These are phyloP conservation scores for Nomada ferruginata DNA, from an alignment of 2,888 invertebrate species.

Conservation along the genomic window DNA sequence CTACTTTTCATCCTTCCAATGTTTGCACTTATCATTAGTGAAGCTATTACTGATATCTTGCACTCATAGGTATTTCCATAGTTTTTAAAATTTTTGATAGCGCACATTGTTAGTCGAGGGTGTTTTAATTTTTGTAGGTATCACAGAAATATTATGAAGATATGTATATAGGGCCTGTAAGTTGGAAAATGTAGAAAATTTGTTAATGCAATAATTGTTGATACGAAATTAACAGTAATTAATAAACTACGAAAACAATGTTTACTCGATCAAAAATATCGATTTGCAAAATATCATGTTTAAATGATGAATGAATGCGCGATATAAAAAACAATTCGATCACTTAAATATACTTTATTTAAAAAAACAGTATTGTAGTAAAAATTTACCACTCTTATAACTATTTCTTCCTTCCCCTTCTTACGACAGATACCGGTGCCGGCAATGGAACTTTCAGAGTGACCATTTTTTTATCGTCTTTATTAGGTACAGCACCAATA, in stretches of 20 bases:
- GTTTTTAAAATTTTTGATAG: not conserved
- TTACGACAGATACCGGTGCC: slow-evolving; percentile 49
- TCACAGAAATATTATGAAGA: not conserved
- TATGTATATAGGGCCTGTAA: not conserved
- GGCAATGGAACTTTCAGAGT: slow-evolving; percentile 79
- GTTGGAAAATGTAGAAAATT: not conserved
- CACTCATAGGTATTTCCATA: not conserved
- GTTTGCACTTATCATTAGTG: not conserved
- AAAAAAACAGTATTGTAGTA: slow-evolving; percentile 14
- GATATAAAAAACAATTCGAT: not conserved
- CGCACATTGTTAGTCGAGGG: not conserved
- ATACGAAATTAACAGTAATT: not conserved
- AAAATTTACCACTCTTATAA: slow-evolving; percentile 8
- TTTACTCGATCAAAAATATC: slow-evolving; percentile 16
- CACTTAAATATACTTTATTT: slow-evolving; percentile 23
- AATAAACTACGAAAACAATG: not conserved
- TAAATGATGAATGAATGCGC: no score
- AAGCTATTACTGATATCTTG: not conserved
- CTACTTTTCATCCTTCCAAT: not conserved
- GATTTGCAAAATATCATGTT: not conserved
- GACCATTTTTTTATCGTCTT: slow-evolving; percentile 74
- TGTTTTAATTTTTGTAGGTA: not conserved
- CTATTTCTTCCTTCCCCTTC: slow-evolving; percentile 65
- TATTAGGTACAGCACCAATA: slow-evolving; percentile 73
- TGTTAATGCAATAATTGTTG: not conserved